Conservation (phyloP, 2,797 vertebrate genomes). For the Crax fasciolata region DNA sequence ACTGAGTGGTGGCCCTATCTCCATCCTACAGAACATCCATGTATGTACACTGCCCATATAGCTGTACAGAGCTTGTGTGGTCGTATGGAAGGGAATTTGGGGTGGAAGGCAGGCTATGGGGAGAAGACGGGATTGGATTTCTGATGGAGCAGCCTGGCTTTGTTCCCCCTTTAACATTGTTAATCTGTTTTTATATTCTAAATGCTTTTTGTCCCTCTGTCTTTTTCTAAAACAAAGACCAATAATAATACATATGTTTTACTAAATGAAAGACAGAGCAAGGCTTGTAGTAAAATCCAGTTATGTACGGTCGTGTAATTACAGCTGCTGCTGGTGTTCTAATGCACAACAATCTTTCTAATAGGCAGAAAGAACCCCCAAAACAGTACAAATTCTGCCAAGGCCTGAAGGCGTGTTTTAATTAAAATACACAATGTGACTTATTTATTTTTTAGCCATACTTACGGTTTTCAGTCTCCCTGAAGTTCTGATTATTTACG, state of each 20-base stretch:
- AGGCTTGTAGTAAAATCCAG: background rate
- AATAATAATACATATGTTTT: background rate
- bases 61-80: background rate
- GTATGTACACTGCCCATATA: background rate
- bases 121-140: background rate
- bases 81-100: background rate
- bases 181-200: background rate
- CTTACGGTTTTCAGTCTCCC: background rate
- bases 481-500: background rate
- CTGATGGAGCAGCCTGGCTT: background rate
- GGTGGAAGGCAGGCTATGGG: background rate
- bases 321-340: background rate
- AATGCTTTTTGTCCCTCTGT: background rate
- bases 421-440: background rate
- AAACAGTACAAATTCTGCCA: background rate
- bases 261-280: background rate
- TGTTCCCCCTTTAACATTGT: background rate
- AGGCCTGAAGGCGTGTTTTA: background rate
- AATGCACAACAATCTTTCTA: background rate
- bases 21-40: no score
- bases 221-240: background rate
- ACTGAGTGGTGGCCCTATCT: background rate
- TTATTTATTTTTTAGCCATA: background rate
- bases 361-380: background rate
- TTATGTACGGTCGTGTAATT: background rate